Conservation (phyloP, 2,113 vertebrate species). For the Psittacula cyanocephala region DNA sequence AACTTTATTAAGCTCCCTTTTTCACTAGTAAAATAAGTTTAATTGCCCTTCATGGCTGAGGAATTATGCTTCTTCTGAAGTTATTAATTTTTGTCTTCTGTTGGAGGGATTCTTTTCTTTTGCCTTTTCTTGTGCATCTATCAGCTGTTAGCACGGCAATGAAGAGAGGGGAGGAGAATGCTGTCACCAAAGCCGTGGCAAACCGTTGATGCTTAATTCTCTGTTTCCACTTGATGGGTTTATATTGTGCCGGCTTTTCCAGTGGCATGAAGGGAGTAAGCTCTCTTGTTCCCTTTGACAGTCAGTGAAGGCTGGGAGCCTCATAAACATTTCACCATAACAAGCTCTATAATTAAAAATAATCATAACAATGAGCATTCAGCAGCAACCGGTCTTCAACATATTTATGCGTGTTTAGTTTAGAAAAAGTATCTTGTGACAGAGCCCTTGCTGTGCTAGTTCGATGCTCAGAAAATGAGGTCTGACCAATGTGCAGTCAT, state of each 20-base stretch:
- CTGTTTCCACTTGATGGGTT: slow-evolving; percentile 31
- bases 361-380: not conserved
- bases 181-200: not conserved
- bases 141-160: not conserved
- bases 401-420: not conserved
- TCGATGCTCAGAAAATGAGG: not conserved
- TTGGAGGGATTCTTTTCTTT: slow-evolving; percentile 25
- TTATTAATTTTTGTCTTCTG: not conserved
- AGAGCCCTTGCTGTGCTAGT: not conserved
- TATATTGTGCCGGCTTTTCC: not conserved
- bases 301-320: not conserved
- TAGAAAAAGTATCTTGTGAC: not conserved
- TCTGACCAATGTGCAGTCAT: not conserved
- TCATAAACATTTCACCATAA: not conserved
- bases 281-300: not conserved
- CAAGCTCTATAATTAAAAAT: not conserved
- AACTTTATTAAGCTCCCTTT: slow-evolving; percentile 37
- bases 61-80: slow-evolving; percentile 45
- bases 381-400: not conserved
- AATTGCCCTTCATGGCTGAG: slow-evolving; percentile 57
- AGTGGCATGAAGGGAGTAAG: not conserved
- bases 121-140: not conserved
- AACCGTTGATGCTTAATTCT: not conserved
- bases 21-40: slow-evolving; percentile 29
- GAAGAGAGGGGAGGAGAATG: not conserved